phyloP scores from a whole-genome alignment of 2,797 vertebrate genomes.

The Leontocebus nigricollis region DNA sequence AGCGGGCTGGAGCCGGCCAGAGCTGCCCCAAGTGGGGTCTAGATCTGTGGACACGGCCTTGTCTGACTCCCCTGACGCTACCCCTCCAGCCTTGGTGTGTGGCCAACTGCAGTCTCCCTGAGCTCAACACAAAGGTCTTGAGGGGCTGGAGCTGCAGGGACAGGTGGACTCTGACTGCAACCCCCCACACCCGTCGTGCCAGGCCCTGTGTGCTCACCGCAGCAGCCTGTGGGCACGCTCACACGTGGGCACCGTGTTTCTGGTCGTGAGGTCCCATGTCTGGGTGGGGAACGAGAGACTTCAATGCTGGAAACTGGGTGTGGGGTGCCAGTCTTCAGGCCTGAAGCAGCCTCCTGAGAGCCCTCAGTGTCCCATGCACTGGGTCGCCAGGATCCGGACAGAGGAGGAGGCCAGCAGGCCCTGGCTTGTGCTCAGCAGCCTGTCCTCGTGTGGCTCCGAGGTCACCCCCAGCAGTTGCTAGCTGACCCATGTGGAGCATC shows the following conservation, averaged over 20 bases:
- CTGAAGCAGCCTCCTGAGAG: not conserved
- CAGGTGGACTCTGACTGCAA: not conserved
- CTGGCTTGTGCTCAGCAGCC: accelerated
- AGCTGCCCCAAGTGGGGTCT: accelerated
- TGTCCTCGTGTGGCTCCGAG: not conserved
- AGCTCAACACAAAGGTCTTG: accelerated
- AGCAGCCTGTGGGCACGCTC: no score
- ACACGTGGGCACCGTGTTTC: not conserved
- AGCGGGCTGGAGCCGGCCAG: not conserved
- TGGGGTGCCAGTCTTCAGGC: not conserved
- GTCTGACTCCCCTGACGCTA: accelerated
- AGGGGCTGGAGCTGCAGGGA: not conserved
- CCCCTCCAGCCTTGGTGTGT: not conserved
- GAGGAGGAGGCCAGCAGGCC: not conserved
- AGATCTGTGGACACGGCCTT: not conserved
- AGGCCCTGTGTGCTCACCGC: not conserved
- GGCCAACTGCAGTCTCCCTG: accelerated
- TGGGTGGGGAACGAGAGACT: not conserved
- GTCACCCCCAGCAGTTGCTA: not conserved
- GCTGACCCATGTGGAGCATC: not conserved
- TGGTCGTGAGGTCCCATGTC: not conserved
- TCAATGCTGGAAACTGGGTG: accelerated
- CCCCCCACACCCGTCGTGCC: no score
- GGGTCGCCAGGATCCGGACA: not conserved
- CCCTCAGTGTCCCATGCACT: not conserved